Evolutionary conservation across 2,797 vertebrate genomes (phyloP), one percentile per base, ranked within the genome.

Genomic region (Onychomys leucogaster): DNA sequence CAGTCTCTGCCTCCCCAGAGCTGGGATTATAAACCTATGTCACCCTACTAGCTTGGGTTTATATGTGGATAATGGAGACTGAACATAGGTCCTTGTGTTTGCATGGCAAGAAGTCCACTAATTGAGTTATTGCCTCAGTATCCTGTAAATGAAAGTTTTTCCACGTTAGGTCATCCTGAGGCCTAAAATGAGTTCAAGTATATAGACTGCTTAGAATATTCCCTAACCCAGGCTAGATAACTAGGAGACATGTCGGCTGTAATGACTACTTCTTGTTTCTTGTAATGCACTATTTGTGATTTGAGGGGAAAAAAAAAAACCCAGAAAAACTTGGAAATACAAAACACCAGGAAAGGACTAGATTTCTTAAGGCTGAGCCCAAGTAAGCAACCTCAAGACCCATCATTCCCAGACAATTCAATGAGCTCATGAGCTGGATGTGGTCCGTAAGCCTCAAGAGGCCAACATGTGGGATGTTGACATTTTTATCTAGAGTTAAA

Each of bases 401-500:
- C 16, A 2, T 11, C 10, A 0, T 19, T 11, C 61, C 5, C 57
- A 7, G 75, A 3, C 4, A 16, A 19, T 34, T 27, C 16, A 25
- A n/a, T n/a, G n/a, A n/a, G n/a, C n/a, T n/a, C 59, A 32, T 23
- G 59, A 43, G 52, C 83, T 71, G 43, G 2, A 9, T 23, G 0
- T 6, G 16, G 32, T 17, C 34, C 34, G 19, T 14, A 27, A 52
- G 34, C 27, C 21, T 89, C 29, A 10, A 25, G 23, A 57, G 5
- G 52, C 14, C 63, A n/a, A n/a, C n/a, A n/a, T 71, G 57, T 57
- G 10, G 49, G 37, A 10, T 25, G 34, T 71, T 46, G 23, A 75
- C 21, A 5, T 59, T 88, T 76, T 75, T 32, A 89, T 76, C 80
- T 57, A 41, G 52, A 87, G 57, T 90, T 46, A 78, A 57, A 69